These are phyloP conservation scores for Leptodactylus fallax DNA, from an alignment of 2,797 vertebrate genomes.

Conservation along the genomic window DNA sequence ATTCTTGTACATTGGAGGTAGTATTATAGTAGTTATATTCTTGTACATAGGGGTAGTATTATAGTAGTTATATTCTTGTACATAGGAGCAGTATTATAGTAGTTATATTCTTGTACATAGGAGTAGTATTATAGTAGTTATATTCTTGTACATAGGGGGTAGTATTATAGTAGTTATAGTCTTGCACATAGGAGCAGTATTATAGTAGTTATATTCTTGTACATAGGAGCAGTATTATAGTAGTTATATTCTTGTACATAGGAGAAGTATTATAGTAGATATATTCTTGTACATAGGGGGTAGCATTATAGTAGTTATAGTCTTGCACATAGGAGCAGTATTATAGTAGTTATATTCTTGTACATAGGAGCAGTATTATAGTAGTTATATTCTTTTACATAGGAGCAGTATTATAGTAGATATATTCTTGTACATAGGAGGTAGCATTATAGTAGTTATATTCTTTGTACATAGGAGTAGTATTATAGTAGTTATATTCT, in stretches of 20 bases:
- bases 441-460: conserved; percentile 8
- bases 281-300: no score
- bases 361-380: not conserved
- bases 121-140: not conserved
- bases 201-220: no score
- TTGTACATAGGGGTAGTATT: not conserved
- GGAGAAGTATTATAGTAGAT: no score
- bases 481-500: conserved; percentile 9
- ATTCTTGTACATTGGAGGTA: not conserved
- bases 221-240: no score
- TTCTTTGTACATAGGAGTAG: not conserved
- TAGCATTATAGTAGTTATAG: not conserved
- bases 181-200: no score
- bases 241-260: no score
- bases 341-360: conserved; percentile 11
- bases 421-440: conserved; percentile 2
- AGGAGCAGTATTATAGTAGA: not conserved
- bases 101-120: conserved; percentile 14
- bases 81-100: conserved; percentile 6
- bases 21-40: conserved; percentile 10
- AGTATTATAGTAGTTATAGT: no score
- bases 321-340: not conserved
- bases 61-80: conserved; percentile 14
- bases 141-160: not conserved
- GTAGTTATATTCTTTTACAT: conserved; percentile 9